A percentile compares a stretch with the other conserved stretches of the same genome.
Evolutionary conservation across 2,888 invertebrate genomes (phyloP).

Genomic region (Drosophila austrosaltans): DNA sequence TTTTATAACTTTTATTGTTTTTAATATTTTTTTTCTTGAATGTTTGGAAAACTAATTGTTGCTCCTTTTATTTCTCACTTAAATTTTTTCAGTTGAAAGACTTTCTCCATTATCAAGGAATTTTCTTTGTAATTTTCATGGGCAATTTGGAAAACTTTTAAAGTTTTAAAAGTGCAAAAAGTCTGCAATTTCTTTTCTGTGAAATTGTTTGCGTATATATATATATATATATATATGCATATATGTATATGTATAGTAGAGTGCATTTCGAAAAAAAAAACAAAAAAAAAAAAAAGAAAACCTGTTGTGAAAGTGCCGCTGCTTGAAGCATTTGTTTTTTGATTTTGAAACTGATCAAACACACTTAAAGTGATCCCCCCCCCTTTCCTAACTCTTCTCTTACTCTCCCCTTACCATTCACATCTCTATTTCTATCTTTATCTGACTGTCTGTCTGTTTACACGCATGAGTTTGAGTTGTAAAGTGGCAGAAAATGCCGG

Average conservation of each 20-base stretch:
- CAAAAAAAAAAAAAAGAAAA: constrained; percentile 17
- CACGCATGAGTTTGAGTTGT: constrained; percentile 62
- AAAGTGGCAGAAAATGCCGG: constrained; percentile 71
- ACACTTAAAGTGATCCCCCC: constrained; percentile 6
- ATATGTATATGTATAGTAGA: background rate
- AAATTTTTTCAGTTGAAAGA: no score
- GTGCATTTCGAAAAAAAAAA: constrained; percentile 18
- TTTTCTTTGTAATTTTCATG: no score
- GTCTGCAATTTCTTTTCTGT: no score
- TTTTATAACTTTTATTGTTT: no score
- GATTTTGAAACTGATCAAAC: constrained; percentile 12
- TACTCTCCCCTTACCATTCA: background rate
- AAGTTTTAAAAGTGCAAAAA: no score
- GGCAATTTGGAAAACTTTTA: no score
- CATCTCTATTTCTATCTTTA: background rate
- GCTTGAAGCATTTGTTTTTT: constrained; percentile 5
- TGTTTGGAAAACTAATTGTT: no score
- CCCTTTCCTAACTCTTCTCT: background rate
- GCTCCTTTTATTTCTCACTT: no score
- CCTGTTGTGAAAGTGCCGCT: constrained; percentile 18
- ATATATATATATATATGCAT: no score
- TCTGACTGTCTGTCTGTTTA: constrained; percentile 34
- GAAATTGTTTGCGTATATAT: no score
- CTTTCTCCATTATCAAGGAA: no score
- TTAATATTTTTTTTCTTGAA: no score